Evolutionary conservation across 2,888 invertebrate species (phyloP).

Genomic region (Agonopterix subpropinquella): DNA sequence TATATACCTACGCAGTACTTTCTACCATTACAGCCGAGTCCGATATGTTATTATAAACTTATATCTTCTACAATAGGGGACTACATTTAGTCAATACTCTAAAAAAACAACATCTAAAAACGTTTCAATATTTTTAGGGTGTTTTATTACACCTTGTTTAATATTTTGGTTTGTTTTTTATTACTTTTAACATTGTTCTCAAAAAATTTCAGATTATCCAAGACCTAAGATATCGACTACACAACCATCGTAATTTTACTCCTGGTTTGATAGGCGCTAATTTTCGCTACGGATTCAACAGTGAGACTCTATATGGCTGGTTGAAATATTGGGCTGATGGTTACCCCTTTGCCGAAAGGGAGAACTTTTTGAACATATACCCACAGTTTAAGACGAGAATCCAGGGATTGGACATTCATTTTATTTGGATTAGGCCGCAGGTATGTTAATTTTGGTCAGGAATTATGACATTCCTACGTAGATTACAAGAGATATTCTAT

Average conservation of each 20-base stretch:
- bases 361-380: constrained; percentile 80
- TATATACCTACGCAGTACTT: no score
- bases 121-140: no score
- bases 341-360: constrained; percentile 78
- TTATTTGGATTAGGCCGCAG: constrained; percentile 6
- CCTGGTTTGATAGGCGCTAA: constrained; percentile 80
- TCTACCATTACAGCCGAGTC: no score
- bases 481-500: no score
- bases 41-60: no score
- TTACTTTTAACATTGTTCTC: neutral
- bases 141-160: no score
- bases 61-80: no score
- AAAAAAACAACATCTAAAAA: no score
- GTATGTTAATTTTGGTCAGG: neutral
- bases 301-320: constrained; percentile 77
- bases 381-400: constrained; percentile 87
- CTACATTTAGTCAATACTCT: no score
- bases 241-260: constrained; percentile 35
- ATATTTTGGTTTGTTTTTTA: neutral
- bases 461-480: no score
- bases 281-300: constrained; percentile 89
- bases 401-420: constrained; percentile 80
- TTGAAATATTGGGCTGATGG: constrained; percentile 84
- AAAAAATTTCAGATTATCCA: constrained; percentile 36
- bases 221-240: constrained; percentile 41